A percentile compares a stretch with the other conserved stretches of the same genome.
Evolutionary conservation across 2,888 invertebrate species (phyloP).

Genomic region (Phoronis australis): DNA sequence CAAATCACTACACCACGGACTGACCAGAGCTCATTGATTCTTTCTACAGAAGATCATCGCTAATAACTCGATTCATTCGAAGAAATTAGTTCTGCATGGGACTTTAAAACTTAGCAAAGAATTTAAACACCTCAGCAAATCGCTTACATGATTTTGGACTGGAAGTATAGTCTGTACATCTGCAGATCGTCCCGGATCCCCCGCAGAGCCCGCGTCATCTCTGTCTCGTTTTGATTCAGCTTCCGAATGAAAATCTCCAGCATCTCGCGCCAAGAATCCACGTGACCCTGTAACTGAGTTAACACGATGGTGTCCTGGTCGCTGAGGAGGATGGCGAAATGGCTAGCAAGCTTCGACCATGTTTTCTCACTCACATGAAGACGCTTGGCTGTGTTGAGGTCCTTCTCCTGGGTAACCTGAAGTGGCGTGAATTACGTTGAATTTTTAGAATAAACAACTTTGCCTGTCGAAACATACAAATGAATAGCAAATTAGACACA

Average conservation of each 20-base stretch:
- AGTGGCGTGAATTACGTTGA: too few relatives aligned
- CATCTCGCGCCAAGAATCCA: conserved; percentile 41
- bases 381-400: conserved; percentile 45
- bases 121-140: too few relatives aligned
- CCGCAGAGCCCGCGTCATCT: conserved; percentile 31
- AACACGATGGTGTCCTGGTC: conserved; percentile 47
- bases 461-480: too few relatives aligned
- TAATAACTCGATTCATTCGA: too few relatives aligned
- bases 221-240: conserved; percentile 34
- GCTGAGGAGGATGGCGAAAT: conserved; percentile 50
- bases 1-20: too few relatives aligned
- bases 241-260: conserved; percentile 41
- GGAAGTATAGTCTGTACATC: conserved; percentile 29
- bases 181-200: conserved; percentile 28
- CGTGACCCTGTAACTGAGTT: conserved; percentile 34
- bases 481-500: too few relatives aligned
- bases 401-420: conserved; percentile 48
- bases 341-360: conserved; percentile 49
- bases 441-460: too few relatives aligned
- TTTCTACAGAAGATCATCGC: too few relatives aligned
- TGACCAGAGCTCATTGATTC: too few relatives aligned
- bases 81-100: too few relatives aligned
- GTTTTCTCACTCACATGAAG: conserved; percentile 48
- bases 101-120: too few relatives aligned
- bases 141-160: conserved; percentile 42